phyloP scores from a whole-genome alignment of 1,140 invertebrate species.

The Drosophila leontia region DNA sequence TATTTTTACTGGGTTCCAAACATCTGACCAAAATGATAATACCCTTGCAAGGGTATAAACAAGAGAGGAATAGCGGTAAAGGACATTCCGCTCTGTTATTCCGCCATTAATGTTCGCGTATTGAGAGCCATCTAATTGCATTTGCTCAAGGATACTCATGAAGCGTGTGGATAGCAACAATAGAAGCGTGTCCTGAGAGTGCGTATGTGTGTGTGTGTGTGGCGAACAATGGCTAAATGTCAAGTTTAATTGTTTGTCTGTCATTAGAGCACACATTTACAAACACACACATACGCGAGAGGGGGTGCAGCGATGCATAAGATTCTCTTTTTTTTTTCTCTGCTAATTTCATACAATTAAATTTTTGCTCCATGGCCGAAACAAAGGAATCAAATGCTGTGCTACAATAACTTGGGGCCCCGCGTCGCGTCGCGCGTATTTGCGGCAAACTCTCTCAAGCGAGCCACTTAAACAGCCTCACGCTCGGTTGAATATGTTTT shows the following conservation, averaged over 20 bases:
- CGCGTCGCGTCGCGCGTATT: slow-evolving; percentile 57
- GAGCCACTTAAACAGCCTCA: slow-evolving; percentile 80
- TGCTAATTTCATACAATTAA: slow-evolving; percentile 78
- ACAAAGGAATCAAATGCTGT: slow-evolving; percentile 81
- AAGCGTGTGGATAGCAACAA: slow-evolving; percentile 48
- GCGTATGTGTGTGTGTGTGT: slow-evolving; percentile 10
- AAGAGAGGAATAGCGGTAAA: slow-evolving; percentile 3
- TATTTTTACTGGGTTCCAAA: too few relatives aligned
- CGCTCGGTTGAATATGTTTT: slow-evolving; percentile 81
- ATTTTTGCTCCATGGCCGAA: slow-evolving; percentile 59
- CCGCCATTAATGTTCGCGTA: slow-evolving; percentile 41
- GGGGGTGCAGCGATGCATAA: background rate
- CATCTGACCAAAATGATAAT: too few relatives aligned
- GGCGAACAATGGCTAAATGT: slow-evolving; percentile 72
- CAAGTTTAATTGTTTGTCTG: slow-evolving; percentile 82
- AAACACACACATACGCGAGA: background rate
- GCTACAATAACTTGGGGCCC: slow-evolving; percentile 71
- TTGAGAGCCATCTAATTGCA: slow-evolving; percentile 69
- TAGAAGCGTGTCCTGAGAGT: slow-evolving; percentile 12
- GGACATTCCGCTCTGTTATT: slow-evolving; percentile 23
- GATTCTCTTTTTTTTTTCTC: slow-evolving; percentile 27
- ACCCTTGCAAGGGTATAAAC: background rate
- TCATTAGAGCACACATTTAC: slow-evolving; percentile 62
- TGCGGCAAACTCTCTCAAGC: slow-evolving; percentile 78
- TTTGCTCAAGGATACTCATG: slow-evolving; percentile 68